Evolutionary conservation across 2,888 invertebrate genomes (phyloP).

Genomic region (Apamea anceps): DNA sequence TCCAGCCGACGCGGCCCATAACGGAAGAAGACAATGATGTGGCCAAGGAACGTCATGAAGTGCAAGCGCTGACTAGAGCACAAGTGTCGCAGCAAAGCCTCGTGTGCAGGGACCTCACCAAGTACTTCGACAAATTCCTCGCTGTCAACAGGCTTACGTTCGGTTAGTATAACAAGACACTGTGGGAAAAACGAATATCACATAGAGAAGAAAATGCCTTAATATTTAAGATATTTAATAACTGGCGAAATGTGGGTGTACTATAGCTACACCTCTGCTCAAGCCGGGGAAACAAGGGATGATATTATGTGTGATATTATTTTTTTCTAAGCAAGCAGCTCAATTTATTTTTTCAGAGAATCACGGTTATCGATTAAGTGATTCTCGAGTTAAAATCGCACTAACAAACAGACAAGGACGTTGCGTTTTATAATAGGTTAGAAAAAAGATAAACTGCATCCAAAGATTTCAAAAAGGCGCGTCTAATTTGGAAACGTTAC

Average conservation of each 20-base stretch:
- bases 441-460: background rate
- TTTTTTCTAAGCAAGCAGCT: background rate
- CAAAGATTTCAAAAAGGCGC: background rate
- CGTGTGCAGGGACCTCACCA: conserved; percentile 93
- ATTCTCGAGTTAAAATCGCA: background rate
- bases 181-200: background rate
- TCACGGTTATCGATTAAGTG: background rate
- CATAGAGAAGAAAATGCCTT: background rate
- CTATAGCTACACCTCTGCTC: background rate
- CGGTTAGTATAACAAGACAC: conserved; percentile 66
- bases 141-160: conserved; percentile 94
- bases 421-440: background rate
- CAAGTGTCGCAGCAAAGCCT: conserved; percentile 88
- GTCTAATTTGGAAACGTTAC: background rate
- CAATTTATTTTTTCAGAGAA: background rate
- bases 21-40: conserved; percentile 91
- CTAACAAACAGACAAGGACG: background rate
- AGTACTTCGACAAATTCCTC: conserved; percentile 92
- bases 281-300: background rate
- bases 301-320: no score
- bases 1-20: conserved; percentile 68
- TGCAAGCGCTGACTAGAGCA: conserved; percentile 81
- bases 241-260: background rate
- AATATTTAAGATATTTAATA: background rate
- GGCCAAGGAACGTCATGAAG: conserved; percentile 86